These are phyloP conservation scores for Panurus biarmicus DNA, from an alignment of 2,113 vertebrate genomes.

Conservation along the genomic window DNA sequence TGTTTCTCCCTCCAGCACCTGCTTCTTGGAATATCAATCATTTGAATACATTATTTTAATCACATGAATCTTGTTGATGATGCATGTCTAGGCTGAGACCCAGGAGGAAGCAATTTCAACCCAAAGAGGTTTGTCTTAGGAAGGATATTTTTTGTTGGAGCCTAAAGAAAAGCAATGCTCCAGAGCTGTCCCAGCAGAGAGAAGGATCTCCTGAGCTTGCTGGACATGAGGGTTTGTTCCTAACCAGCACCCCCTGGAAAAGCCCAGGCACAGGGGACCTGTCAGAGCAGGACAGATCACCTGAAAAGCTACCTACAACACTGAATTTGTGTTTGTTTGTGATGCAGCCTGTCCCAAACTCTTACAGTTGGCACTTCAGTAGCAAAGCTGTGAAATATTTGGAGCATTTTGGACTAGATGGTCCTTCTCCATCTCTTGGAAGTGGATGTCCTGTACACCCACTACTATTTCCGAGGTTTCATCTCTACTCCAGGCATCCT, in stretches of 20 bases:
- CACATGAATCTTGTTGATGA: background rate
- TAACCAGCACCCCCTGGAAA: background rate
- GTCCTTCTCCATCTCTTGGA: background rate
- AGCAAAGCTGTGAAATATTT: background rate
- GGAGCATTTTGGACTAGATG: rapidly evolving
- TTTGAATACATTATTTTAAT: background rate
- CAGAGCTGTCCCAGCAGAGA: background rate
- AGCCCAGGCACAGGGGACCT: background rate
- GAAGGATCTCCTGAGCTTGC: background rate
- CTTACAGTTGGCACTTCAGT: background rate
- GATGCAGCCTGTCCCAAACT: background rate
- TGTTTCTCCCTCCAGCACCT: background rate
- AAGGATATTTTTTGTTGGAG: background rate
- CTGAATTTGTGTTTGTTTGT: background rate
- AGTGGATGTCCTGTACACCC: background rate
- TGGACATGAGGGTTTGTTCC: background rate
- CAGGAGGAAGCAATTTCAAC: background rate
- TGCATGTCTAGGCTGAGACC: background rate
- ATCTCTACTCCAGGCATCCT: background rate
- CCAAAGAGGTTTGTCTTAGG: background rate
- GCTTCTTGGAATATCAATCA: background rate
- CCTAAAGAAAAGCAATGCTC: background rate
- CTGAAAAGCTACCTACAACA: background rate
- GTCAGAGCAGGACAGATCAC: background rate
- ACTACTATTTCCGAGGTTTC: background rate